Percentiles rank a stretch among this genome's conserved stretches.
Conservation (phyloP, 2,888 invertebrate genomes). For the Carpatolechia fugitivella region DNA sequence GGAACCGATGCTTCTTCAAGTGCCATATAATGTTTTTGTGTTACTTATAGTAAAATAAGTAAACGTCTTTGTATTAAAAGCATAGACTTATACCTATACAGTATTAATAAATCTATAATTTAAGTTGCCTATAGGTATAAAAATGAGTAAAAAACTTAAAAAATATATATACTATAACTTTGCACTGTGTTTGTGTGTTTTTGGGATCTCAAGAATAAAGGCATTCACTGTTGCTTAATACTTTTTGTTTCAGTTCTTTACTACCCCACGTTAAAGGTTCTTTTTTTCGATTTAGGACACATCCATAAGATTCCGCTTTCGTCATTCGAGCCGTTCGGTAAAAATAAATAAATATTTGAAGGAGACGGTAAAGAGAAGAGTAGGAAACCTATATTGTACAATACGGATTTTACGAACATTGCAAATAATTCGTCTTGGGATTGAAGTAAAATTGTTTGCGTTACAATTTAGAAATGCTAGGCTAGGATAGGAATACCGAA, state of each 20-base stretch:
- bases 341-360: too few species aligned
- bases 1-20: conserved; percentile 67
- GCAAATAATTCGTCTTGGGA: too few species aligned
- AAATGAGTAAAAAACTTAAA: conserved; percentile 8
- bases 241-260: conserved; percentile 9
- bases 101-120: conserved; percentile 14
- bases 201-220: conserved; percentile 79
- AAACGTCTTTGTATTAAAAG: conserved; percentile 24
- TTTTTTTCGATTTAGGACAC: too few species aligned
- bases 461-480: neutral
- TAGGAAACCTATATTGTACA: too few species aligned
- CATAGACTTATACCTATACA: conserved; percentile 39
- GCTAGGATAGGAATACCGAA: neutral
- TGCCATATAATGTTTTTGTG: conserved; percentile 58
- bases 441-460: neutral
- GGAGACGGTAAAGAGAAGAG: too few species aligned
- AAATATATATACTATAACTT: conserved; percentile 37
- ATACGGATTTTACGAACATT: too few species aligned
- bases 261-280: too few species aligned
- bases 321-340: too few species aligned
- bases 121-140: conserved; percentile 10
- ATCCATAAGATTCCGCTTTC: too few species aligned
- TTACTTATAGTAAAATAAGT: conserved; percentile 25
- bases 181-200: conserved; percentile 77
- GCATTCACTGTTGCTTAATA: conserved; percentile 53